phyloP scores from a whole-genome alignment of 2,113 vertebrate genomes.

The Neopipo cinnamomea region DNA sequence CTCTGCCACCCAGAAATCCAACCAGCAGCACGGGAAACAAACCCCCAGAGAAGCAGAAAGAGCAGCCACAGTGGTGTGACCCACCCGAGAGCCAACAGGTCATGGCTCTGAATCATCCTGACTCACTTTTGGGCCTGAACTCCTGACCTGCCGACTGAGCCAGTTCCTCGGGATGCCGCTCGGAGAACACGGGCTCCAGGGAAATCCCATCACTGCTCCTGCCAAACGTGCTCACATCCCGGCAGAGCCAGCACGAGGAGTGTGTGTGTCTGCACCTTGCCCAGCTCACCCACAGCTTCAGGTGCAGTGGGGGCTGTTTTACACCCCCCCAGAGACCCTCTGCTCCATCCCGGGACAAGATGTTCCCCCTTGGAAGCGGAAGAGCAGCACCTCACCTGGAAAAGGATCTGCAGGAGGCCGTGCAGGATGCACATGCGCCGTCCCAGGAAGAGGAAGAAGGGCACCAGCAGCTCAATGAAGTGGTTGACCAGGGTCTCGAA shows the following conservation, averaged over 20 bases:
- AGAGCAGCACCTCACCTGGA: slow-evolving; percentile 81
- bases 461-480: slow-evolving; percentile 87
- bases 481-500: slow-evolving; percentile 87
- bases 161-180: background rate
- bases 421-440: slow-evolving; percentile 81
- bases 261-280: accelerated
- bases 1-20: background rate
- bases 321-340: background rate
- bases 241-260: accelerated
- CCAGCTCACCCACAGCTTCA: background rate
- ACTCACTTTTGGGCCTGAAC: background rate
- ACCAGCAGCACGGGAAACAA: background rate
- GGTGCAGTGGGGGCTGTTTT: background rate
- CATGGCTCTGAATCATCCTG: background rate
- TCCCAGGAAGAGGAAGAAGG: slow-evolving; percentile 87
- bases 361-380: accelerated
- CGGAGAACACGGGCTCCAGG: background rate
- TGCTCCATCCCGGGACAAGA: background rate
- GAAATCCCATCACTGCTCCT: accelerated
- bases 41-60: background rate
- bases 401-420: slow-evolving; percentile 86
- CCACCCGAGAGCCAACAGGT: background rate
- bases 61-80: background rate
- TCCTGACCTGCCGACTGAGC: background rate
- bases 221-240: accelerated